Evolutionary conservation across 2,888 invertebrate species (phyloP).

Genomic region (Subacronicta megacephala): DNA sequence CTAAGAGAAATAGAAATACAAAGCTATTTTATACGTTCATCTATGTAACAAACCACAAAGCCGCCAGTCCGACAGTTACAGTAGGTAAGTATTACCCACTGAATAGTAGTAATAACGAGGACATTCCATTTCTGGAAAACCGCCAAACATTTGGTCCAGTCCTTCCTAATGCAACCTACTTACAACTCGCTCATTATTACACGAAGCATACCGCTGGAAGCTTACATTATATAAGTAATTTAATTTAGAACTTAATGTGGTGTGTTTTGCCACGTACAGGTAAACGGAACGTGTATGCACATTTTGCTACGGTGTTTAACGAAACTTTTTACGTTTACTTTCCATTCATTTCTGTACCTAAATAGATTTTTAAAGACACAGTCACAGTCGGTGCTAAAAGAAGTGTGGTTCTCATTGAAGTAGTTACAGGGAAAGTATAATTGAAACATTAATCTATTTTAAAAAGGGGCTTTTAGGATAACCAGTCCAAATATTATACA

Average conservation of each 20-base stretch:
- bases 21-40: too few relatives aligned
- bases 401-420: too few relatives aligned
- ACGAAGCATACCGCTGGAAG: constrained; percentile 18
- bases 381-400: too few relatives aligned
- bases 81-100: constrained; percentile 19
- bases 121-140: constrained; percentile 41
- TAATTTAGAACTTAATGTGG: constrained; percentile 34
- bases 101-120: constrained; percentile 21
- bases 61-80: constrained; percentile 4
- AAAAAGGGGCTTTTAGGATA: too few relatives aligned
- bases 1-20: too few relatives aligned
- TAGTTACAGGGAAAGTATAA: too few relatives aligned
- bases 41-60: constrained; percentile 9
- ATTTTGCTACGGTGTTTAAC: neutral
- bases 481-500: too few relatives aligned
- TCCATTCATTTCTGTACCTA: too few relatives aligned
- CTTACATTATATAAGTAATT: constrained; percentile 38
- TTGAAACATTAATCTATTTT: too few relatives aligned
- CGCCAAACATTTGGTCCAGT: constrained; percentile 45
- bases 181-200: constrained; percentile 40
- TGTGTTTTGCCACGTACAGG: constrained; percentile 26
- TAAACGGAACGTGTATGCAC: constrained; percentile 27
- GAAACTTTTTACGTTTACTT: too few relatives aligned
- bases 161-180: constrained; percentile 42
- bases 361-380: too few relatives aligned